A percentile compares a stretch with the other conserved stretches of the same genome.
These are phyloP conservation scores for Drosophila suzukii DNA, from an alignment of 1,140 invertebrate species.

Conservation along the genomic window DNA sequence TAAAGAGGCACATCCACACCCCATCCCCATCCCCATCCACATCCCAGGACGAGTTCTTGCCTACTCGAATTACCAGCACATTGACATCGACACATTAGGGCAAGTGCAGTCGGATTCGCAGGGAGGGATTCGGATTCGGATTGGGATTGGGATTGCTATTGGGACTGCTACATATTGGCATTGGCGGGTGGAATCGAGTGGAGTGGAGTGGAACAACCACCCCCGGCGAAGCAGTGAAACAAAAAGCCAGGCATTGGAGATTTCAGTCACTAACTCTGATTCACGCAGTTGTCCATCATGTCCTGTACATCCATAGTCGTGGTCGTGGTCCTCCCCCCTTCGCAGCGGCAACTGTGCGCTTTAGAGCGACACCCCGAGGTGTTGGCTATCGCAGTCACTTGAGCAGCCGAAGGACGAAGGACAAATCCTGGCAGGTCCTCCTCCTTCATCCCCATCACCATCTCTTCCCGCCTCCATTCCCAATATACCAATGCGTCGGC, in stretches of 20 bases:
- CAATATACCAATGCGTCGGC: background rate
- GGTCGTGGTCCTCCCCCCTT: background rate
- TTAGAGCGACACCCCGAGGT: conserved; percentile 80
- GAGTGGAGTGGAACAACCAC: conserved; percentile 3
- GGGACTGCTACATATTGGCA: background rate
- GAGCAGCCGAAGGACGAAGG: conserved; percentile 53
- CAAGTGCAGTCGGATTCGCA: conserved; percentile 1
- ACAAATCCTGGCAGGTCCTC: conserved; percentile 22
- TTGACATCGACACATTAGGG: conserved; percentile 58
- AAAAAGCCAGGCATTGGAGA: conserved; percentile 48
- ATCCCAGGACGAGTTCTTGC: conserved; percentile 21
- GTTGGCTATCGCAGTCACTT: conserved; percentile 72
- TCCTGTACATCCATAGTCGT: background rate
- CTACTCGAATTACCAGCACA: conserved; percentile 71
- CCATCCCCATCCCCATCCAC: background rate
- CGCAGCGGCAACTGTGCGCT: conserved; percentile 60
- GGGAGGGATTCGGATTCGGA: background rate
- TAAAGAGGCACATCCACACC: conserved; percentile 21
- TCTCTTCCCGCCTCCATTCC: background rate
- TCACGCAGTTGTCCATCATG: conserved; percentile 56
- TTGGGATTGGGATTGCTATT: background rate
- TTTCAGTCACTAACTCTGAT: conserved; percentile 39
- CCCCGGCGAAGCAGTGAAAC: conserved; percentile 25
- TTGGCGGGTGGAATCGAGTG: conserved; percentile 1
- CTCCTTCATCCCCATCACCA: background rate